A percentile compares a stretch with the other conserved stretches of the same genome.
Conservation (phyloP, 2,888 invertebrate species). For the Hirudinaria manillensis region DNA sequence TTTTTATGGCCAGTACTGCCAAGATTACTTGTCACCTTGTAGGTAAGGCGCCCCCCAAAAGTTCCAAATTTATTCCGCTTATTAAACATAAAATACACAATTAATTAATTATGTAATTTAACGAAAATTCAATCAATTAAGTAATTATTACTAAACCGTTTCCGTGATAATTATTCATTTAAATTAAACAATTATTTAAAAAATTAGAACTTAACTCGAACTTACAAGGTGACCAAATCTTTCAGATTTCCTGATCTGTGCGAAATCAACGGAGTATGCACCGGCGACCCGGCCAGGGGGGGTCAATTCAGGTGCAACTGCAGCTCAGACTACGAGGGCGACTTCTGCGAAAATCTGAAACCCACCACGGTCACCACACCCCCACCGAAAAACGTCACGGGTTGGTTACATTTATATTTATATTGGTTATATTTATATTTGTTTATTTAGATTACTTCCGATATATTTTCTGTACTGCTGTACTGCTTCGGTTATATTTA, state of each 20-base stretch:
- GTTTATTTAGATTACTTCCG: too few relatives aligned
- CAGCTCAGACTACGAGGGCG: constrained; percentile 21
- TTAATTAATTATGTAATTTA: too few relatives aligned
- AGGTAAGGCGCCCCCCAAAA: background rate
- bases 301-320: constrained; percentile 33
- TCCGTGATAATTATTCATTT: background rate
- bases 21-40: background rate
- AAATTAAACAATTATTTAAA: constrained; percentile 13
- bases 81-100: too few relatives aligned
- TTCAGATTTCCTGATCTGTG: too few relatives aligned
- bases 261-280: background rate
- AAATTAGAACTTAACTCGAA: background rate
- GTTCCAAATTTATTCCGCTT: background rate
- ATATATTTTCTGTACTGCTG: too few relatives aligned
- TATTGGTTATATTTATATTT: too few relatives aligned
- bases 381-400: background rate
- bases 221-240: too few relatives aligned
- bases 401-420: too few relatives aligned
- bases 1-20: background rate
- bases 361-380: background rate
- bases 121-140: background rate
- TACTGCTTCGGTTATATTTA: too few relatives aligned
- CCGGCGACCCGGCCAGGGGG: background rate
- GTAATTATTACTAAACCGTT: background rate
- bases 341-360: constrained; percentile 15